These are phyloP conservation scores for Cryptotis parvus DNA, from an alignment of 2,113 vertebrate genomes.

Conservation along the genomic window DNA sequence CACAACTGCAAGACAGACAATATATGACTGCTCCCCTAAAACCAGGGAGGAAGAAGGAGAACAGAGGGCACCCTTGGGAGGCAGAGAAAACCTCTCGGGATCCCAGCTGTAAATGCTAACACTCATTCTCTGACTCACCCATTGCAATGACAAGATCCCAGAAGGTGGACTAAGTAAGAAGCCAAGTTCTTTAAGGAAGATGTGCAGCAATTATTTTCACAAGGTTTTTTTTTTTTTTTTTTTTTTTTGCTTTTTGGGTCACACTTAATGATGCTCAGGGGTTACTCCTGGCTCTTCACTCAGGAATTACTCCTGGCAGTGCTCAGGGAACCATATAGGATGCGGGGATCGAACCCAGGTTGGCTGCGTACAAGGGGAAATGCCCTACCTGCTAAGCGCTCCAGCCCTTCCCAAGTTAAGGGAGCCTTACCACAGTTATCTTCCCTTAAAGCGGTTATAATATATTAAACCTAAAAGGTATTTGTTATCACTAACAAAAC, in stretches of 20 bases:
- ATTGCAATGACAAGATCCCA: neutral
- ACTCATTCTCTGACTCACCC: neutral
- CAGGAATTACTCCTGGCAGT: too few relatives aligned
- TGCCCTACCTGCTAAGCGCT: too few relatives aligned
- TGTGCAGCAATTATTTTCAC: neutral
- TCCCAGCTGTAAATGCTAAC: neutral
- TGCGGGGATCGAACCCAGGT: too few relatives aligned
- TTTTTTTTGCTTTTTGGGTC: too few relatives aligned
- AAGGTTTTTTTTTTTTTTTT: too few relatives aligned
- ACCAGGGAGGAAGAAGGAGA: neutral
- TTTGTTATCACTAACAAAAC: neutral
- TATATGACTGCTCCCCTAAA: neutral
- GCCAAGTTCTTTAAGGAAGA: neutral
- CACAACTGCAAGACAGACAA: neutral
- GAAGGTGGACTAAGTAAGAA: neutral
- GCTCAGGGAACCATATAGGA: too few relatives aligned
- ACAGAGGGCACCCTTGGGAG: neutral
- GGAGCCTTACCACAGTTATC: neutral
- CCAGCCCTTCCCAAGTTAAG: too few relatives aligned
- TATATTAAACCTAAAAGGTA: neutral
- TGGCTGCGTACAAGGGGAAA: too few relatives aligned
- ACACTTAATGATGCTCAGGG: too few relatives aligned
- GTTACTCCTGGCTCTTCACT: too few relatives aligned
- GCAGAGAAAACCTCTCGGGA: neutral
- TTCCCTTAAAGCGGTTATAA: neutral